Evolutionary conservation across 92 coral and sea anemone species (phyloP).

Genomic region (Parazoanthus swiftii): DNA sequence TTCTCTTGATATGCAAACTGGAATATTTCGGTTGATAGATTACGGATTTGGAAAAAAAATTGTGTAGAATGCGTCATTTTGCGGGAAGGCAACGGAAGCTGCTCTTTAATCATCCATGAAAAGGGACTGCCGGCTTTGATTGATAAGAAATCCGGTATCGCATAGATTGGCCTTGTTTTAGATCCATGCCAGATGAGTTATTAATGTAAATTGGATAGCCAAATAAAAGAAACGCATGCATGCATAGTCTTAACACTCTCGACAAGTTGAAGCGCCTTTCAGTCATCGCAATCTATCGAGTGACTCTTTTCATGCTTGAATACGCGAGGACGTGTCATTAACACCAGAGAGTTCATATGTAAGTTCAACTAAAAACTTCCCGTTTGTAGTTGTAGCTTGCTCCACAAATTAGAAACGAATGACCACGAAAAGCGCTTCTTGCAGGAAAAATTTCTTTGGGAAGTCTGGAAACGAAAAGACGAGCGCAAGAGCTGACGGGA

Average conservation of each 20-base stretch:
- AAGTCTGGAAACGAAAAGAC: constrained; percentile 30
- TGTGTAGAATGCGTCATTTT: not conserved
- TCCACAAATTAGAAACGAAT: not conserved
- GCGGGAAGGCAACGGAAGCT: constrained; percentile 11
- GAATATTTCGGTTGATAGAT: not conserved
- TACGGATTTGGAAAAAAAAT: not conserved
- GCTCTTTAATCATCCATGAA: not conserved
- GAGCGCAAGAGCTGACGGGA: constrained; percentile 37
- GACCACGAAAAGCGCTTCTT: too few relatives aligned
- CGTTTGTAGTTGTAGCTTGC: constrained; percentile 2
- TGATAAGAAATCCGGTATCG: constrained; percentile 34
- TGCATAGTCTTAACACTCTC: constrained; percentile 15
- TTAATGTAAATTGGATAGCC: constrained; percentile 31
- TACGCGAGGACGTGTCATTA: constrained; percentile 18
- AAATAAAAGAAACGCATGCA: constrained; percentile 27
- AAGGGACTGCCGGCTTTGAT: constrained; percentile 40
- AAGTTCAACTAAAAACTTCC: constrained; percentile 6
- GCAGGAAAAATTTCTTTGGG: not conserved
- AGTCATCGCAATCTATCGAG: constrained; percentile 6
- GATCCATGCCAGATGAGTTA: constrained; percentile 42
- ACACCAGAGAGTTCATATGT: not conserved
- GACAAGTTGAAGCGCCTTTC: not conserved
- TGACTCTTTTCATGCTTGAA: constrained; percentile 9
- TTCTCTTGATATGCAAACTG: not conserved
- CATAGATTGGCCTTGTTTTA: constrained; percentile 37